Base-by-base conservation (phyloP, 1,140 invertebrate genomes). In the Globodera ellingtonae region DNA sequence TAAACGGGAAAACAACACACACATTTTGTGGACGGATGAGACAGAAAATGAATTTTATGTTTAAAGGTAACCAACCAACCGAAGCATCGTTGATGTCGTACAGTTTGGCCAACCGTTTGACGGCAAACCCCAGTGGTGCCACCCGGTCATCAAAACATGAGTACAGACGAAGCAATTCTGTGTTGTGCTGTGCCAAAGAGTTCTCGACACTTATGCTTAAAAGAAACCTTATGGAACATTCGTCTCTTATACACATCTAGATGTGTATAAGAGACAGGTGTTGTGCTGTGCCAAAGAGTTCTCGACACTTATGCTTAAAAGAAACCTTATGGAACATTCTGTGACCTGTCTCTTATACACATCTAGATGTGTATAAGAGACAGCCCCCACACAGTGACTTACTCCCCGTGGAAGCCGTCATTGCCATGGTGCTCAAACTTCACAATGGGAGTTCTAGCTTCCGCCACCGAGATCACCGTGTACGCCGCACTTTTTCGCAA, bases 31-130 rank as follows among this genome's bases (percentile, higher is more conserved):
- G 13, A 72, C 1, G 13, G 1, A 77, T n/a, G 69, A 3, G 4
- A 78, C 35, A 35, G 3, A 35, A 35, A 35, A 35, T 35, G 35
- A 35, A 35, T 35, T 35, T 35, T 35, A 35, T 3, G 35, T 35
- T 35, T 35, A 52, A 77, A 21, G 15, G 71, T 50, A 6, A 62
- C 35, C 10, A 77, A 47, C 73, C 4, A 4, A 48, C 35, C 13
- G 78, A 81, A 15, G 79, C 79, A 48, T 80, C 67, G 50, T 80
- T 80, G 13, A 80, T 81, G 7, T 21, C 59, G 21, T 48, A 70
- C 35, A 80, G 74, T 21, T 56, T 77, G 18, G 70, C 62, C 47
- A 15, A 80, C 13, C 72, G 65, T 62, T 80, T 80, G 8, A 80
- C 71, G 18, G 77, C 79, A 67, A 80, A 81, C 4, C 62, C 79